Conservation (phyloP, 2,113 vertebrate species). For the Sterna hirundo region DNA sequence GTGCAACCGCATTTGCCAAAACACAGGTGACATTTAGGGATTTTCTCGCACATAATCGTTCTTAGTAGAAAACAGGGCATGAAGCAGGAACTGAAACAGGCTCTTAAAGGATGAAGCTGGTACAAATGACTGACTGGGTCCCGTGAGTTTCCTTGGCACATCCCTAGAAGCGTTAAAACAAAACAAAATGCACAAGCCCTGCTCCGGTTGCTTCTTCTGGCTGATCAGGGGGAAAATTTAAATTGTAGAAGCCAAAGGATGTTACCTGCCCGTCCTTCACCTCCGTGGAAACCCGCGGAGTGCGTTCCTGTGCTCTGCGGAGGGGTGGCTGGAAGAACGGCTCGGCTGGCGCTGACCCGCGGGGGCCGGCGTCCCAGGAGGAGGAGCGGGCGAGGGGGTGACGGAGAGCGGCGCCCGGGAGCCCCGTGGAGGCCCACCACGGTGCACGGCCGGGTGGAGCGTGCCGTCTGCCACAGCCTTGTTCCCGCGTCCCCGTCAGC, state of each 20-base stretch:
- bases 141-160: neutral
- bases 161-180: neutral
- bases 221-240: neutral
- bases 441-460: neutral
- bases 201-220: neutral
- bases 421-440: neutral
- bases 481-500: neutral
- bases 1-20: neutral
- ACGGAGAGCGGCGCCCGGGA: neutral
- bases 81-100: neutral
- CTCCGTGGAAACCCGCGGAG: neutral
- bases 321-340: neutral
- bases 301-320: neutral
- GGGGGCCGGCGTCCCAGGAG: accelerated
- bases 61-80: neutral
- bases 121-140: neutral
- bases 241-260: neutral
- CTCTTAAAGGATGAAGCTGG: neutral
- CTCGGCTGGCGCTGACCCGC: neutral
- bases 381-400: neutral
- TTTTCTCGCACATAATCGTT: neutral
- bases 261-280: neutral
- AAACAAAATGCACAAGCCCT: neutral
- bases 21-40: neutral
- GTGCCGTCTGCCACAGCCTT: neutral